phyloP scores from a whole-genome alignment of 2,113 vertebrate species.

The Crotalus horridus region DNA sequence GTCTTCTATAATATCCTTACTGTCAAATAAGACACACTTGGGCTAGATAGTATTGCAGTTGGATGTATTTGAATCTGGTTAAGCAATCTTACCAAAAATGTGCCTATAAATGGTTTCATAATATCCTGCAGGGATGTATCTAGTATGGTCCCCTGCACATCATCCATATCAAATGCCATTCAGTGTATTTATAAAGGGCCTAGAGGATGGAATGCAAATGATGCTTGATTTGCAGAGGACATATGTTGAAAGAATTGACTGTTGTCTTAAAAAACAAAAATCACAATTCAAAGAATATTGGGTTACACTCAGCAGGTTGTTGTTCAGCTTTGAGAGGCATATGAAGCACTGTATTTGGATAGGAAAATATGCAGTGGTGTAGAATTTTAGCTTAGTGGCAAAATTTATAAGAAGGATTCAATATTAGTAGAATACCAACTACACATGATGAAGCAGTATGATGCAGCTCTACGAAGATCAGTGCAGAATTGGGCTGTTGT shows the following conservation, averaged over 20 bases:
- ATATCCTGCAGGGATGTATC: neutral
- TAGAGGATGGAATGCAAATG: neutral
- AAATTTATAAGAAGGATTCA: neutral
- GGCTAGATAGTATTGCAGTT: neutral
- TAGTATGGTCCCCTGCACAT: neutral
- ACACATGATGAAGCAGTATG: neutral
- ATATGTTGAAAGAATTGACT: neutral
- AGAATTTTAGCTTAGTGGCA: neutral
- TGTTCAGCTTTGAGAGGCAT: no score
- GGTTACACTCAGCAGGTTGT: neutral
- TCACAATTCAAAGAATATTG: neutral
- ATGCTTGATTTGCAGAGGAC: neutral
- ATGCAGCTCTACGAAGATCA: neutral
- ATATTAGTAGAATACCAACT: neutral
- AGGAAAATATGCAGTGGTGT: neutral
- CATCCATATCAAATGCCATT: neutral
- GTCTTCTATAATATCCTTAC: neutral
- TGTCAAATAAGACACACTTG: neutral
- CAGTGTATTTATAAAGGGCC: neutral
- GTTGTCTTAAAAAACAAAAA: neutral
- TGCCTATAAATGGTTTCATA: neutral
- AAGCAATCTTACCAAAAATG: neutral
- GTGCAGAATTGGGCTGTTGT: neutral
- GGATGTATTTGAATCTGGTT: neutral
- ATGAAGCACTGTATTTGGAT: neutral